Evolutionary conservation across 2,888 invertebrate species (phyloP), one percentile per base, ranked within the genome.

Genomic region (Hydrotaea cyrtoneurina): DNA sequence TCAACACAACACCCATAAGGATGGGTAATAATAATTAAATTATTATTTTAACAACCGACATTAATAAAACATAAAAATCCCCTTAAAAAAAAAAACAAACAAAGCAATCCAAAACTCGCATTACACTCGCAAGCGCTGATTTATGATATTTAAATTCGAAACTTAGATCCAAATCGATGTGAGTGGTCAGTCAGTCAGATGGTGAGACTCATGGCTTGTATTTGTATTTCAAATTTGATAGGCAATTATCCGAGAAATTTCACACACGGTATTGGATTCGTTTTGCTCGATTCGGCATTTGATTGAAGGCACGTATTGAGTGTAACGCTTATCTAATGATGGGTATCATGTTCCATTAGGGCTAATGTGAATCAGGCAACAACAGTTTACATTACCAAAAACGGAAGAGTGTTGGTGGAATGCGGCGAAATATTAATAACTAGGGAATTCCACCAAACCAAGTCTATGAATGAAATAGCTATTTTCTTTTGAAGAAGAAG

Each of bases 381-480:
- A n/a, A 64, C n/a, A 36, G 64, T 36, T 64, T 2, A 2, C 36
- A 36, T 64, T 64, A 5, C 7, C 36, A 1, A n/a, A 59, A 36
- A 2, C 36, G 64, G 36, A 36, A 36, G 64, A 36, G 0, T 31
- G 31, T 31, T 10, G 64, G 17, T 21, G 36, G 64, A 64, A 26
- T 57, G 21, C 55, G 55, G 21, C 8, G 19, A 21, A 21, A 19
- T 0, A 10, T 13, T 59, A 15, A 59, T 31, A 64, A 13, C 36
- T n/a, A 17, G 36, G 17, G 17, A 64, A 31, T 2, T 31, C 31
- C 31, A n/a, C n/a, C n/a, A n/a, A n/a, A 31, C 31, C 26, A 13
- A 26, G 59, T 23, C 36, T 17, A 64, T 75, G 15, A 53, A 21
- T 76, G 53, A 66, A 59, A 31, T 76, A 50, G 31, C 64, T 26